A percentile compares a stretch with the other conserved stretches of the same genome.
Conservation (phyloP, 2,797 vertebrate species). For the Aphelocoma californica region DNA sequence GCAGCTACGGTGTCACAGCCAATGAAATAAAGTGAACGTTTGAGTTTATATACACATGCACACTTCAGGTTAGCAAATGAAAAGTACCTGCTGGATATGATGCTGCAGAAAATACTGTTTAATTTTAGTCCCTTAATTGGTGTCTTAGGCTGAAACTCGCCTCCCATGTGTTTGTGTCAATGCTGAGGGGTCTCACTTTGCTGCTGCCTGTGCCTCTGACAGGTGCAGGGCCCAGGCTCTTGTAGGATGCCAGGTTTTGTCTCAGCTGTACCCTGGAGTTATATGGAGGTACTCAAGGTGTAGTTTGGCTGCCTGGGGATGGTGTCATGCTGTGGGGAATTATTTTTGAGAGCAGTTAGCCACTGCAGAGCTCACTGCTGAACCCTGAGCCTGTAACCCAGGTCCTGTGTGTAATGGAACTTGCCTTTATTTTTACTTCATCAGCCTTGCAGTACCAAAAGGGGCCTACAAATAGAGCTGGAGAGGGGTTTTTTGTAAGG, state of each 20-base stretch:
- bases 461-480: neutral
- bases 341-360: neutral
- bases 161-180: neutral
- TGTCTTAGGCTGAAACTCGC: neutral
- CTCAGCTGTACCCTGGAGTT: neutral
- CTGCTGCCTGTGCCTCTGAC: neutral
- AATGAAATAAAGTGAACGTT: neutral
- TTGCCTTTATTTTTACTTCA: neutral
- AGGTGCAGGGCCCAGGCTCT: neutral
- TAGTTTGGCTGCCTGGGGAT: neutral
- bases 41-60: neutral
- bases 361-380: neutral
- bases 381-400: neutral
- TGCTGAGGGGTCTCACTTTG: neutral
- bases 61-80: neutral
- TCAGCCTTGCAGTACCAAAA: neutral
- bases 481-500: neutral
- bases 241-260: accelerated
- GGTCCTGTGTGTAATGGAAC: neutral
- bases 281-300: neutral
- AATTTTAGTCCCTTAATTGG: neutral
- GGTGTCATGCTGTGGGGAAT: neutral
- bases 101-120: neutral
- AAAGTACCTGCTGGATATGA: neutral
- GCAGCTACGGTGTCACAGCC: neutral